phyloP scores from a whole-genome alignment of 2,888 invertebrate species.

The Lycocerus yunnanus region DNA sequence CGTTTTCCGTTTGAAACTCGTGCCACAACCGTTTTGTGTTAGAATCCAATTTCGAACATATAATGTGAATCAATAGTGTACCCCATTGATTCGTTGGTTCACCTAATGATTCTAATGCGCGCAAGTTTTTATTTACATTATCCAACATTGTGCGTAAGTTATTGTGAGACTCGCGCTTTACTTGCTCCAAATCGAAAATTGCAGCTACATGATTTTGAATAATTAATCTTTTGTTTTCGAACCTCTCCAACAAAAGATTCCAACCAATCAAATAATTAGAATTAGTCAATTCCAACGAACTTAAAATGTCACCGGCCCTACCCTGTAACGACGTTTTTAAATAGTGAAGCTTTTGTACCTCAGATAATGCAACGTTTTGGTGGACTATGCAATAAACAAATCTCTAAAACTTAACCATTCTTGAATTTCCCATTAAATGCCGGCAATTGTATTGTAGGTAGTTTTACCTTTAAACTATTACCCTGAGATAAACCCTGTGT shows the following conservation, averaged over 20 bases:
- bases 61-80: too few species aligned
- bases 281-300: background rate
- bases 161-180: background rate
- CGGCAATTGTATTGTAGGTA: too few species aligned
- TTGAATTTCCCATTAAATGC: too few species aligned
- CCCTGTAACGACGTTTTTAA: background rate
- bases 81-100: too few species aligned
- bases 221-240: slow-evolving; percentile 1
- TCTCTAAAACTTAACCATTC: background rate
- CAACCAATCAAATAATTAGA: background rate
- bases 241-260: background rate
- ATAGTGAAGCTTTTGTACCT: background rate
- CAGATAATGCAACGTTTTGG: background rate
- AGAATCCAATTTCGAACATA: too few species aligned
- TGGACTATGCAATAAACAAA: background rate
- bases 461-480: too few species aligned
- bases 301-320: background rate
- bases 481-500: too few species aligned
- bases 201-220: slow-evolving; percentile 2
- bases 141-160: background rate
- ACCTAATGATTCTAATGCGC: too few species aligned
- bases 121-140: background rate
- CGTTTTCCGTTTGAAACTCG: too few species aligned
- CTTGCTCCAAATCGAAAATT: background rate
- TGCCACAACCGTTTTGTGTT: too few species aligned